Conservation (phyloP, 2,888 invertebrate genomes). For the Drosophila buzzatii region DNA sequence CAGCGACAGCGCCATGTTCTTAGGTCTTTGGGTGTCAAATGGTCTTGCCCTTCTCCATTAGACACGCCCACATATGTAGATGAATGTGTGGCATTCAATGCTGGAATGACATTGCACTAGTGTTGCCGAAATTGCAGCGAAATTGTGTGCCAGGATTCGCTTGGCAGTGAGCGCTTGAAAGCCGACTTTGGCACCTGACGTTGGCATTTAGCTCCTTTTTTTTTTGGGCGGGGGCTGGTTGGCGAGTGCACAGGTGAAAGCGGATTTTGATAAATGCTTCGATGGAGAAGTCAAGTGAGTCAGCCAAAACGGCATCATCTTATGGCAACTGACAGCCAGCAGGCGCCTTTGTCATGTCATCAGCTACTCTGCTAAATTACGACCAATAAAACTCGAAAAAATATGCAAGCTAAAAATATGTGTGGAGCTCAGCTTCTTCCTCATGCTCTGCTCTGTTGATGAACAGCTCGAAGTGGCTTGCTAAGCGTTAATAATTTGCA, state of each 20-base stretch:
- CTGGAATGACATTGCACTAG: constrained; percentile 65
- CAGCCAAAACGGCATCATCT: constrained; percentile 28
- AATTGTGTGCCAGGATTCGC: constrained; percentile 44
- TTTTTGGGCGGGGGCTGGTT: too few species aligned
- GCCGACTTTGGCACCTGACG: constrained; percentile 25
- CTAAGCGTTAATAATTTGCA: constrained; percentile 68
- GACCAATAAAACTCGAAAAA: constrained; percentile 54
- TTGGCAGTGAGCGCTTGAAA: constrained; percentile 21
- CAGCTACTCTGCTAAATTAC: constrained; percentile 51
- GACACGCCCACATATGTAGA: constrained; percentile 13
- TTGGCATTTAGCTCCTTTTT: constrained; percentile 4
- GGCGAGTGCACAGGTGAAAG: constrained; percentile 32
- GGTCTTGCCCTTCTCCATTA: constrained; percentile 22
- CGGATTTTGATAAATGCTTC: constrained; percentile 75
- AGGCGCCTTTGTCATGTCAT: constrained; percentile 18
- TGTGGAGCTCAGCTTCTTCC: background rate
- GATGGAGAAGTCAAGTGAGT: constrained; percentile 49
- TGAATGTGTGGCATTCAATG: constrained; percentile 45
- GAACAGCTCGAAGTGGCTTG: constrained; percentile 9
- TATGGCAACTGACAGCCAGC: constrained; percentile 40
- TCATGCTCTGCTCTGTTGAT: background rate
- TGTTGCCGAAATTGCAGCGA: constrained; percentile 58
- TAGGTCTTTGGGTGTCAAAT: constrained; percentile 51
- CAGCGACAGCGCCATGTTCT: background rate
- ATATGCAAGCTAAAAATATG: background rate